These are phyloP conservation scores for Oreonectes daqikongensis DNA, from an alignment of 2,797 vertebrate genomes.

Conservation along the genomic window DNA sequence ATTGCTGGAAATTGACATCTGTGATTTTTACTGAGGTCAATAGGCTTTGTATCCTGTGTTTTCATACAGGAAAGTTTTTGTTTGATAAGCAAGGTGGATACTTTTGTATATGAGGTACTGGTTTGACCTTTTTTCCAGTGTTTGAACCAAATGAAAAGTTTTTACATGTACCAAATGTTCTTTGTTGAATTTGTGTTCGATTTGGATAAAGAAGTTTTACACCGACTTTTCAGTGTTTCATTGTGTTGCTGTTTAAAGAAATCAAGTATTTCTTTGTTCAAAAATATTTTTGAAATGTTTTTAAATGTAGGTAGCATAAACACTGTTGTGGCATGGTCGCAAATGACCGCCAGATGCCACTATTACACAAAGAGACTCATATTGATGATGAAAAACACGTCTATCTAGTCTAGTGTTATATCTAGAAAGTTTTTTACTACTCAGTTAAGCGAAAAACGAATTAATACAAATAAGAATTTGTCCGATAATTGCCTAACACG, in stretches of 20 bases:
- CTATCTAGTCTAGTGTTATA: neutral
- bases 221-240: neutral
- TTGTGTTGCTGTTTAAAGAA: neutral
- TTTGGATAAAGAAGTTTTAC: constrained; percentile 19
- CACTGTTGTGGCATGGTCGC: neutral
- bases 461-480: too few species aligned
- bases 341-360: neutral
- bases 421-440: neutral
- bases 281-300: too few species aligned
- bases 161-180: constrained; percentile 34
- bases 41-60: neutral
- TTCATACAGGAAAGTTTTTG: neutral
- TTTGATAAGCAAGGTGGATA: neutral
- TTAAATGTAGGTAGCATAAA: too few species aligned
- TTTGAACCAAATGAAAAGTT: constrained; percentile 34
- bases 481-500: too few species aligned
- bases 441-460: too few species aligned
- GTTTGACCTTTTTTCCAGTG: constrained; percentile 5
- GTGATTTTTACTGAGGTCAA: neutral
- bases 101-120: constrained; percentile 28
- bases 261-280: too few species aligned
- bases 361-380: neutral
- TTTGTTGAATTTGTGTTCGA: constrained; percentile 35
- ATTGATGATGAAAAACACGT: neutral
- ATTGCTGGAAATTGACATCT: constrained; percentile 1